Percentiles rank a stretch among this genome's conserved stretches.
Evolutionary conservation across 2,888 invertebrate genomes (phyloP).

Genomic region (Rhorus exstirpatorius): DNA sequence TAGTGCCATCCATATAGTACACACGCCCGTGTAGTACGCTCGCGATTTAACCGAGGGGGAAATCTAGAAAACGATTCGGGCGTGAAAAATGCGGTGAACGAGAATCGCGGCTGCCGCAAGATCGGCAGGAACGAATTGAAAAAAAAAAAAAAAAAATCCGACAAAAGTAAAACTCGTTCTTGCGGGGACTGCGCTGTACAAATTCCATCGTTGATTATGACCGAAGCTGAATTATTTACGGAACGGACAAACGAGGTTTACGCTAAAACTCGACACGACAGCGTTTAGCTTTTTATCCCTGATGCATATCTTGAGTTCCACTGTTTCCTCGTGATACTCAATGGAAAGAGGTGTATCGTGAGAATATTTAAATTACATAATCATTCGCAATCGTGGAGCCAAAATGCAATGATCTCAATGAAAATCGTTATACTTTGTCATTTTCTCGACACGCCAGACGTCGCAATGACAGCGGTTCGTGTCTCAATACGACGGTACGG

Average conservation of each 20-base stretch:
- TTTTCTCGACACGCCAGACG: too few species aligned
- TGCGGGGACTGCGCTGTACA: background rate
- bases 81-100: conserved; percentile 58
- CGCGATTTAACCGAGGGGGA: conserved; percentile 4
- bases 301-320: too few species aligned
- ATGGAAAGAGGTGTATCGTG: too few species aligned
- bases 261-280: too few species aligned
- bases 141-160: conserved; percentile 12
- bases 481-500: too few species aligned
- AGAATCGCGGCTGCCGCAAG: background rate
- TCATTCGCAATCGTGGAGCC: too few species aligned
- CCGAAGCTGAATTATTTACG: background rate
- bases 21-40: background rate
- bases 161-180: background rate
- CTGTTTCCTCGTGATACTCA: too few species aligned
- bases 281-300: too few species aligned
- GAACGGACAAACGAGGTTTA: background rate
- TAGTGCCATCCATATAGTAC: background rate
- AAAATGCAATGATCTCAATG: too few species aligned
- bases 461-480: too few species aligned
- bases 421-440: too few species aligned
- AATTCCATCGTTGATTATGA: background rate
- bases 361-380: too few species aligned
- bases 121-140: conserved; percentile 9
- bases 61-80: conserved; percentile 54